Evolutionary conservation across 2,888 invertebrate species (phyloP), one percentile per base, ranked within the genome.

Genomic region (Hemithea aestivaria): DNA sequence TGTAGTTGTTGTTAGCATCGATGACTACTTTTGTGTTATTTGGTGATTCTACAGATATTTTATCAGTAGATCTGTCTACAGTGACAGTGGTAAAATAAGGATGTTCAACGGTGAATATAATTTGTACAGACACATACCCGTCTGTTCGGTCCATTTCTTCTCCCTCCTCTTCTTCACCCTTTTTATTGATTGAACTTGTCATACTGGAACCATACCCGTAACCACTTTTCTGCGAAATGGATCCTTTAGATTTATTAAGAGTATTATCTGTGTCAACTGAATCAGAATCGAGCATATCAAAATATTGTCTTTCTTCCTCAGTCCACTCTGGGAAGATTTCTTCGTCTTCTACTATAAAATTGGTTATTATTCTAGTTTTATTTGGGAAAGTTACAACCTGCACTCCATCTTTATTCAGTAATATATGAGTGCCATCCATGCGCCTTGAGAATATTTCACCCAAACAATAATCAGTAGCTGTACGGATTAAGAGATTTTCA

Each of bases 81-180:
- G 70, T 73, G 9, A 89, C 68, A n/a, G 85, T 82, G n/a, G 88
- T 76, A 52, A 88, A 89, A 64, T 88, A 80, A 21, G 67, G 62
- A 68, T 89, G 89, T 58, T 90, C 89, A 41, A 87, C 65, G 1
- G 70, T 72, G 48, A 66, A 77, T 26, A 66, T 48, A 6, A 78
- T 41, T 44, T 74, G 67, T 6, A 85, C 54, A n/a, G 75, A 77
- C 36, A 83, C 29, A 44, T 73, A 85, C 5, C 84, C 84, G 54
- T 84, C 84, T 0, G 47, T 55, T 42, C 69, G 56, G 40, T 45
- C 48, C 10, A 48, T 59, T 27, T 51, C 43, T 16, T 66, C 62
- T 35, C 12, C 3, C 0, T 16, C 28, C 10, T 21, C 8, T 11
- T 41, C 40, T 23, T 62, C 63, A 1, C 58, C 1, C 45, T 65